phyloP scores from a whole-genome alignment of 2,797 vertebrate genomes.

The Xenentodon cancila region DNA sequence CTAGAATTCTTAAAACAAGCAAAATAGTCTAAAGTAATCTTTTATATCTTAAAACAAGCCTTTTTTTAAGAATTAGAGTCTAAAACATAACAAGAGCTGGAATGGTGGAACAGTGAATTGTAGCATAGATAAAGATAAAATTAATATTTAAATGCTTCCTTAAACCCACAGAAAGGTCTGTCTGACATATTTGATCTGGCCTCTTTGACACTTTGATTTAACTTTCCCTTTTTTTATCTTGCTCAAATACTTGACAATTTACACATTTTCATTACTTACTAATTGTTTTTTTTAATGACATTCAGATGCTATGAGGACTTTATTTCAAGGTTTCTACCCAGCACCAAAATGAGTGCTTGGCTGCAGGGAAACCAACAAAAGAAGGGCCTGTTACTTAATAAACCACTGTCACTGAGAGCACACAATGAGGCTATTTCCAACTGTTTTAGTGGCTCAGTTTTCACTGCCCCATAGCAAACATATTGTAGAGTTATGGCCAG shows the following conservation, averaged over 20 bases:
- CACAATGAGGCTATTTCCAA: constrained; percentile 56
- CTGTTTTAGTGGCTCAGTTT: constrained; percentile 61
- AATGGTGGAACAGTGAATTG: too few species aligned
- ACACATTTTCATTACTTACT: constrained; percentile 38
- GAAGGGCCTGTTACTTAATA: constrained; percentile 35
- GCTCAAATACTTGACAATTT: constrained; percentile 42
- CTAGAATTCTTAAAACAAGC: too few species aligned
- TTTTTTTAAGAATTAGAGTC: too few species aligned
- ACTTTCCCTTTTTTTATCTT: constrained; percentile 29
- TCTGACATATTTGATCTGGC: background rate
- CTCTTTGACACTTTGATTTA: constrained; percentile 8
- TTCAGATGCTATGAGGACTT: constrained; percentile 50
- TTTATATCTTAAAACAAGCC: too few species aligned
- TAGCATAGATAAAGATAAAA: too few species aligned
- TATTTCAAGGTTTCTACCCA: constrained; percentile 29
- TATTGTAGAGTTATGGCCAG: constrained; percentile 59
- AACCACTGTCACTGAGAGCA: constrained; percentile 57
- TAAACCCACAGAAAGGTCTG: background rate
- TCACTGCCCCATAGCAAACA: constrained; percentile 67
- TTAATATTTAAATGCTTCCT: too few species aligned
- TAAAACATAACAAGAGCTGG: too few species aligned
- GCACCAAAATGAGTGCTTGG: constrained; percentile 43
- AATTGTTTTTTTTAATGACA: constrained; percentile 30
- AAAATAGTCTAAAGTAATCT: too few species aligned
- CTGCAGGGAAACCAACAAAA: constrained; percentile 30